phyloP scores from a whole-genome alignment of 2,888 invertebrate genomes.

The Plusia festucae region DNA sequence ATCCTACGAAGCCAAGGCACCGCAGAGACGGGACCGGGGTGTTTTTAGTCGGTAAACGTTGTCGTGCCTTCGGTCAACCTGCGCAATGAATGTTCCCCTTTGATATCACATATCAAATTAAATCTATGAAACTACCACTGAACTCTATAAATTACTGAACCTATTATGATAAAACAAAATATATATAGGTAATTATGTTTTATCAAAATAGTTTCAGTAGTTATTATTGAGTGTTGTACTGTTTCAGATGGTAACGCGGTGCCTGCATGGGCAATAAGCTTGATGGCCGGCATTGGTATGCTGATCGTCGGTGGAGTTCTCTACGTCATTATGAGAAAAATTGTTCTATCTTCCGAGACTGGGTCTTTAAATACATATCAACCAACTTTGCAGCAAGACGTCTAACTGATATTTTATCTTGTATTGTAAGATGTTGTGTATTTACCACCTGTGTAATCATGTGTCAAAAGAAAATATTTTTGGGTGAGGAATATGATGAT shows the following conservation, averaged over 20 bases:
- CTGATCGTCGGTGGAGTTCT: conserved; percentile 91
- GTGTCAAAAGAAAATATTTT: neutral
- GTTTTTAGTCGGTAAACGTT: too few relatives aligned
- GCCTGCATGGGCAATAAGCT: conserved; percentile 94
- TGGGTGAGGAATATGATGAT: neutral
- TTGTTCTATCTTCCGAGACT: conserved; percentile 89
- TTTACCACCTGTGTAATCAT: conserved; percentile 4
- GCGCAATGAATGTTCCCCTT: too few relatives aligned
- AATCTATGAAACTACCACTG: too few relatives aligned
- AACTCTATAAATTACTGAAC: too few relatives aligned
- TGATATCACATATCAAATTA: too few relatives aligned
- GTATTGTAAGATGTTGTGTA: conserved; percentile 35
- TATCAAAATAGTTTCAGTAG: too few relatives aligned
- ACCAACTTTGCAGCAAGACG: conserved; percentile 88
- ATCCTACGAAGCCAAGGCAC: too few relatives aligned
- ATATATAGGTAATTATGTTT: too few relatives aligned
- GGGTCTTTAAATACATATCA: conserved; percentile 86
- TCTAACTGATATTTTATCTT: conserved; percentile 63
- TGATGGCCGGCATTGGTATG: conserved; percentile 92
- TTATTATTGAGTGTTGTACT: neutral
- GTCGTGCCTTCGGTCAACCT: too few relatives aligned
- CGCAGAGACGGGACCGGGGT: too few relatives aligned
- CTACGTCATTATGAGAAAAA: conserved; percentile 91
- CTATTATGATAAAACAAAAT: too few relatives aligned
- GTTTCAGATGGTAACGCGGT: conserved; percentile 91